Percentiles rank a stretch among this genome's conserved stretches.
Evolutionary conservation across 2,113 vertebrate genomes (phyloP).

Genomic region (Corapipo altera): DNA sequence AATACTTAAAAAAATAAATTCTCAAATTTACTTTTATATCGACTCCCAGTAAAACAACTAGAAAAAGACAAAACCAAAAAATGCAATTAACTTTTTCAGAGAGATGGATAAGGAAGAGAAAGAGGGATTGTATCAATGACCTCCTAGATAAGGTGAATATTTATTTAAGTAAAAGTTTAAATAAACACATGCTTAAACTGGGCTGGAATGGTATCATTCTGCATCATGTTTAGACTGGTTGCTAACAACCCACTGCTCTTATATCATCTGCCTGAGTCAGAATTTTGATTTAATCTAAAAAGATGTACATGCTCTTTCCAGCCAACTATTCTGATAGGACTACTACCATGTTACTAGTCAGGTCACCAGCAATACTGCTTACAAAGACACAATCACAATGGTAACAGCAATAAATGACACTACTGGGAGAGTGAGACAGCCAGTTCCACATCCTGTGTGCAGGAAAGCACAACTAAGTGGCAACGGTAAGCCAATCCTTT

Average conservation of each 20-base stretch:
- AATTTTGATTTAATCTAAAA: background rate
- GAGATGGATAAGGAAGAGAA: background rate
- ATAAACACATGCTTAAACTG: background rate
- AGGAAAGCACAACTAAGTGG: background rate
- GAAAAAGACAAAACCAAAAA: background rate
- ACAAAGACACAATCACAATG: background rate
- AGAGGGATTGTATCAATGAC: background rate
- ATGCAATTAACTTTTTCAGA: background rate
- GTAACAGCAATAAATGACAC: background rate
- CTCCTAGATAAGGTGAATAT: background rate
- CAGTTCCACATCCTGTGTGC: background rate
- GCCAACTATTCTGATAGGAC: background rate
- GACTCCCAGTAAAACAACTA: background rate
- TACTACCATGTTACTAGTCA: background rate
- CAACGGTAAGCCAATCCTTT: background rate
- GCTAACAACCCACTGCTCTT: background rate
- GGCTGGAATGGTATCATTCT: background rate
- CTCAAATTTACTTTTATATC: background rate
- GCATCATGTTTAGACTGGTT: rapidly evolving
- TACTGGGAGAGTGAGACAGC: background rate
- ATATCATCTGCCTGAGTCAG: background rate
- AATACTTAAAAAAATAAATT: background rate
- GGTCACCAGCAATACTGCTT: background rate
- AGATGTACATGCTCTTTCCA: background rate
- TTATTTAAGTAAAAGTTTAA: background rate